A percentile compares a stretch with the other conserved stretches of the same genome.
Evolutionary conservation across 2,113 vertebrate genomes (phyloP).

Genomic region (Ceyx cyanopectus): DNA sequence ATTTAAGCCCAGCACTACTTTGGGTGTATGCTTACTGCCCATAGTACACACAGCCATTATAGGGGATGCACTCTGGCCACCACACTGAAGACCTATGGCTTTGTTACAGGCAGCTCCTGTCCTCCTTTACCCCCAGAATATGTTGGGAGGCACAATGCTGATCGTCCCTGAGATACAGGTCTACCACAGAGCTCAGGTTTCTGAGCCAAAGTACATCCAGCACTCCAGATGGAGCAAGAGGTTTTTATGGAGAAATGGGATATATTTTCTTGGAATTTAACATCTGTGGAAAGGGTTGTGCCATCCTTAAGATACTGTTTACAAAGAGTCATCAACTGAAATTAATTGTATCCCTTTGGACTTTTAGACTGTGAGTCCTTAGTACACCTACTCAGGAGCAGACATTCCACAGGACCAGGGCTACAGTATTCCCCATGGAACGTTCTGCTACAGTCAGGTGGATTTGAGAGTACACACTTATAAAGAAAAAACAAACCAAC

Average conservation of each 20-base stretch:
- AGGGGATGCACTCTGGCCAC: neutral
- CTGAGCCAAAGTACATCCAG: neutral
- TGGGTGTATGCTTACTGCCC: neutral
- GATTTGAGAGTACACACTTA: fast-evolving
- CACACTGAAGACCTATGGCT: fast-evolving
- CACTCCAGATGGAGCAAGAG: neutral
- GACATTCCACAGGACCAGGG: fast-evolving
- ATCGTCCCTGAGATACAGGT: neutral
- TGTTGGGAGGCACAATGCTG: neutral
- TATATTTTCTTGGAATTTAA: neutral
- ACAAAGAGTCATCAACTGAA: neutral
- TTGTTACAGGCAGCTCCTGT: neutral
- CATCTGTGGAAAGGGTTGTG: neutral
- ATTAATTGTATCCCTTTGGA: neutral
- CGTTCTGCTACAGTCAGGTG: neutral
- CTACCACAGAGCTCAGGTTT: neutral
- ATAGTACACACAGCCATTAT: neutral
- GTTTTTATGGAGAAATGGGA: neutral
- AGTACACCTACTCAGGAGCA: neutral
- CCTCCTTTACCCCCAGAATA: fast-evolving
- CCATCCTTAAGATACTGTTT: neutral
- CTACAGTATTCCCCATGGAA: neutral
- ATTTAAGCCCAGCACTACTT: neutral
- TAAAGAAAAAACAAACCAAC: neutral
- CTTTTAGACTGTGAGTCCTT: neutral